phyloP scores from a whole-genome alignment of 2,888 invertebrate genomes.

The Pterostichus niger region DNA sequence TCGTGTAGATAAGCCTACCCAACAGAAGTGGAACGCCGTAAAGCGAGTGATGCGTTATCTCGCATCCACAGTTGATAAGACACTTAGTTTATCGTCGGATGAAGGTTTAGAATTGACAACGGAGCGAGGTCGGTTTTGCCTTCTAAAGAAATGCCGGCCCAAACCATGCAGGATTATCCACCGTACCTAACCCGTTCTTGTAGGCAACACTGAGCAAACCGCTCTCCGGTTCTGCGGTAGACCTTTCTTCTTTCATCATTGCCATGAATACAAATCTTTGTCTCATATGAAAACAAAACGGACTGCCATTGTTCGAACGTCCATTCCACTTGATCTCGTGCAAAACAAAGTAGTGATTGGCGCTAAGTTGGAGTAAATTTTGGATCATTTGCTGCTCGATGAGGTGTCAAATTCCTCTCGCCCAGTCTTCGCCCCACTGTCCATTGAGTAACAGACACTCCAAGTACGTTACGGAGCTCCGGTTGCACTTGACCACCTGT shows the following conservation, averaged over 20 bases:
- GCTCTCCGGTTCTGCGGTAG: no score
- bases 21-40: conserved; percentile 56
- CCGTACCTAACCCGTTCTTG: no score
- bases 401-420: no score
- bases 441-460: conserved; percentile 69
- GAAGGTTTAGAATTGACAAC: not conserved
- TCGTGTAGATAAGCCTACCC: conserved; percentile 40
- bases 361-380: conserved; percentile 7
- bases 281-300: conserved; percentile 46
- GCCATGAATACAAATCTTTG: not conserved
- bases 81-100: no score
- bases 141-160: no score
- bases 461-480: conserved; percentile 68
- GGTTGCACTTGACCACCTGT: conserved; percentile 24
- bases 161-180: no score
- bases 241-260: not conserved
- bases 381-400: conserved; percentile 27
- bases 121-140: no score
- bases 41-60: conserved; percentile 69
- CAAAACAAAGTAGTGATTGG: conserved; percentile 46
- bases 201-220: no score
- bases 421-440: conserved; percentile 69
- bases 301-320: conserved; percentile 32
- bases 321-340: conserved; percentile 50
- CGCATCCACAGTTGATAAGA: conserved; percentile 69